These are phyloP conservation scores for Laticauda laticaudata DNA, from an alignment of 2,113 vertebrate species.

Conservation along the genomic window DNA sequence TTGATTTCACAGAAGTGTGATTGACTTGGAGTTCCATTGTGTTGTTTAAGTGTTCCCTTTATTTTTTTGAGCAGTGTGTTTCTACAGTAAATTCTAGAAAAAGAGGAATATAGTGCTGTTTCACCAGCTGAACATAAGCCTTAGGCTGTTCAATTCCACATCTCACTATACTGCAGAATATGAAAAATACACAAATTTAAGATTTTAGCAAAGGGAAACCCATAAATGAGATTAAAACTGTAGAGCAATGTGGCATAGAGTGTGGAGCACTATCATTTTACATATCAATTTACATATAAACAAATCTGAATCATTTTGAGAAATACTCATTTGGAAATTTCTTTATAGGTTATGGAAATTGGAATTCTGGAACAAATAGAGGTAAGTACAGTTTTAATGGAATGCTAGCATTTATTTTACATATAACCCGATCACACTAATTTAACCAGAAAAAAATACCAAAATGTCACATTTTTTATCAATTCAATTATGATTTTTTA, in stretches of 20 bases:
- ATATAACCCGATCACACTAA: background rate
- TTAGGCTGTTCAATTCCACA: background rate
- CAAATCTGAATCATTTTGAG: background rate
- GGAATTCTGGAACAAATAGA: slow-evolving; percentile 73
- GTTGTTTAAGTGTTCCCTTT: no score
- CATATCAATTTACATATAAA: background rate
- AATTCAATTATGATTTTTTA: background rate
- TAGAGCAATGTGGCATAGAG: background rate
- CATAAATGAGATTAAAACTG: background rate
- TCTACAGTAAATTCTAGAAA: background rate
- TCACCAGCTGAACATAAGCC: background rate
- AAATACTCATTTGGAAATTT: slow-evolving; percentile 2
- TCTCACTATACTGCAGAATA: background rate
- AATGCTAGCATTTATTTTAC: background rate
- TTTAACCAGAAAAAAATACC: background rate
- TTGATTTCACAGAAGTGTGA: no score
- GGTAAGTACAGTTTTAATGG: slow-evolving; percentile 58
- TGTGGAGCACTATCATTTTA: background rate
- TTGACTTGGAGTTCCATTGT: no score
- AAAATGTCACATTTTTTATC: background rate
- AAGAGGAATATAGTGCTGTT: background rate
- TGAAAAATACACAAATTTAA: background rate
- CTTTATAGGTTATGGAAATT: slow-evolving; percentile 73
- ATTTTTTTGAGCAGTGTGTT: background rate
- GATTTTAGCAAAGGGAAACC: background rate